Base-by-base conservation (phyloP, 2,888 invertebrate genomes). In the Lissonota sp. region DNA sequence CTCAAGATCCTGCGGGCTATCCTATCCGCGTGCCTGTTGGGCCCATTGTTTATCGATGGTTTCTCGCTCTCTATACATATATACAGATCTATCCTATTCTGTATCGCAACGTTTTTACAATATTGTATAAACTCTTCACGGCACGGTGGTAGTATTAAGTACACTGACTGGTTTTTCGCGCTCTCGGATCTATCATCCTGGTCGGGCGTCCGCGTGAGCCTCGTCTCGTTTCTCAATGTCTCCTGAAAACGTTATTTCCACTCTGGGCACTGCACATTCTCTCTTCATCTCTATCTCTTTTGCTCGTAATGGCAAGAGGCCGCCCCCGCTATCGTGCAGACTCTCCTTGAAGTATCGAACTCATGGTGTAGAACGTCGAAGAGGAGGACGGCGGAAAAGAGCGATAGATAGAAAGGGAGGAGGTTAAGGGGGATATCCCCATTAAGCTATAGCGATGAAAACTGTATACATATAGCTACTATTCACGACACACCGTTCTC, bases 1-100 rank as follows among this genome's bases (percentile, higher is more conserved):
- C 57, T 57, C 26, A 75, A 77, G 77, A 77, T 76, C 57, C 73
- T 86, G 86, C 82, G 88, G 88, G 83, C 84, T 88, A 63, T 42
- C 26, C 51, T 46, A 66, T 74, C 64, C 64, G 39, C 66, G 80
- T 60, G 67, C 77, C 53, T 51, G 12, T 77, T 73, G 70, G 77
- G 67, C 75, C 62, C 77, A 83, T 84, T 84, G 85, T 83, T 81
- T 80, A 83, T 84, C 76, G 82, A 77, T 72, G 39, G 57, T 71
- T 69, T 66, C 71, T 60, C 66, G 51, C 14, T 70, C 39, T 49
- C 60, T 51, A 55, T 73, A 14, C 55, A 10, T 49, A 49, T 51
- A 55, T 73, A 14, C 55, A 10, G 40, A 53, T 66, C 57, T 75
- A 51, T 70, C 39, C 55, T 12, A 63, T 8, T 26, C 12, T 46